phyloP scores from a whole-genome alignment of 2,888 invertebrate species.

The Schizaphis graminum region DNA sequence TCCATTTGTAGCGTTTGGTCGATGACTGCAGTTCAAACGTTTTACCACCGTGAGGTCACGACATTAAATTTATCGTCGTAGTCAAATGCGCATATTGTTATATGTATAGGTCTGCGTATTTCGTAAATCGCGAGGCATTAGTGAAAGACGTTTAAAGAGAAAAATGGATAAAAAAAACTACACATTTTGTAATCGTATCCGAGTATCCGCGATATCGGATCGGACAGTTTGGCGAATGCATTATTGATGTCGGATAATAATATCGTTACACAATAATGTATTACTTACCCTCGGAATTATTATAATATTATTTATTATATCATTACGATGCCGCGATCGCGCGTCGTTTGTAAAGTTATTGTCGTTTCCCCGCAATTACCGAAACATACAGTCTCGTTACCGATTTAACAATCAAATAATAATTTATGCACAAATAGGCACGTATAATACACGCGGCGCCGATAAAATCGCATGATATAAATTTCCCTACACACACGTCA shows the following conservation, averaged over 20 bases:
- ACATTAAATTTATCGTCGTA: background rate
- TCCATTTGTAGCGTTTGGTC: background rate
- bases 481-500: background rate
- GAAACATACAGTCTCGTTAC: background rate
- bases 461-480: background rate
- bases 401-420: background rate
- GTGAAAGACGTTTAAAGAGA: background rate
- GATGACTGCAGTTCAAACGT: background rate
- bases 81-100: background rate
- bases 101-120: background rate
- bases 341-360: background rate
- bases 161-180: background rate
- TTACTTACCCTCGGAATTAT: background rate
- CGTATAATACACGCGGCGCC: background rate
- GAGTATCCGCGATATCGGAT: background rate
- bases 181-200: background rate
- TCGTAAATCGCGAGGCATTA: background rate
- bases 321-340: background rate
- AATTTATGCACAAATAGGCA: background rate
- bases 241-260: background rate
- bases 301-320: background rate
- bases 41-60: background rate
- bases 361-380: background rate
- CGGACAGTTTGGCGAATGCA: background rate
- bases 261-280: background rate